These are phyloP conservation scores for Acipenser transmontanus DNA, from an alignment of 2,797 vertebrate genomes.

Conservation along the genomic window DNA sequence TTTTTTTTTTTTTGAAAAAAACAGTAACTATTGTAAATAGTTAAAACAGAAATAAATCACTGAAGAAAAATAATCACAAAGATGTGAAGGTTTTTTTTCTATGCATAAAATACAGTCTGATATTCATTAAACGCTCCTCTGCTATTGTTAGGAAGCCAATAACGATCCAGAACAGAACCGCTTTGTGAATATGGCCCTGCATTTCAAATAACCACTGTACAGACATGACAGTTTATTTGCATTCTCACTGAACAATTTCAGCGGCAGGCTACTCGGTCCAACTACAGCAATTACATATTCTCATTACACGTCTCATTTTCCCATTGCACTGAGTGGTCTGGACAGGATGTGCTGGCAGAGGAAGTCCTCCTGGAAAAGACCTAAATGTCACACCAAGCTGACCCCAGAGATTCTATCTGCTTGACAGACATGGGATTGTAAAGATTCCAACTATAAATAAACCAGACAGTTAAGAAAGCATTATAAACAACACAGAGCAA, in stretches of 20 bases:
- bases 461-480: slow-evolving; percentile 9
- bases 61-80: no score
- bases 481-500: slow-evolving; percentile 25
- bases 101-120: no score
- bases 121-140: no score
- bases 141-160: no score
- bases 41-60: no score
- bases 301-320: slow-evolving; percentile 17
- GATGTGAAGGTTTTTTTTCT: no score
- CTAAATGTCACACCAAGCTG: slow-evolving; percentile 13
- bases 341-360: slow-evolving; percentile 23
- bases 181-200: no score
- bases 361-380: slow-evolving; percentile 12
- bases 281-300: slow-evolving; percentile 15
- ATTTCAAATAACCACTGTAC: no score
- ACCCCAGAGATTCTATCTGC: slow-evolving; percentile 22
- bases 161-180: no score
- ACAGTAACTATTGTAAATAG: no score
- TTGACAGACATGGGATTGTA: slow-evolving; percentile 10
- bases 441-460: slow-evolving; percentile 29
- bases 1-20: no score
- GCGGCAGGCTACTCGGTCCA: slow-evolving; percentile 16
- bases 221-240: not conserved
- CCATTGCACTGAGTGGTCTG: slow-evolving; percentile 16
- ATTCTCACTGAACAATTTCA: slow-evolving; percentile 17